Percentiles rank a stretch among this genome's conserved stretches.
phyloP scores from a whole-genome alignment of 1,140 invertebrate species.

The Eumaeus atala region DNA sequence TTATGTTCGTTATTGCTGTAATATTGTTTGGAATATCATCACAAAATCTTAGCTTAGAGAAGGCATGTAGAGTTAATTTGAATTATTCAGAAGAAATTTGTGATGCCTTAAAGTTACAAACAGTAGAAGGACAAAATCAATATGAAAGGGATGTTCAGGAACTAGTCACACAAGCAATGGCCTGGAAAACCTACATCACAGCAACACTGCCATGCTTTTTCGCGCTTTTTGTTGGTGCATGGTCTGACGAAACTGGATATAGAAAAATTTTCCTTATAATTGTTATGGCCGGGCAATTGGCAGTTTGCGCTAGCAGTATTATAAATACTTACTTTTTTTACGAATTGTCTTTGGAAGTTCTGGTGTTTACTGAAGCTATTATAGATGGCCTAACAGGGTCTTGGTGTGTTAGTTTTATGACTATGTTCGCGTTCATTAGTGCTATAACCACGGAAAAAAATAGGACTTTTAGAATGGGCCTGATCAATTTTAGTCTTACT shows the following conservation, averaged over 20 bases:
- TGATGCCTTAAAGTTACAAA: conserved; percentile 40
- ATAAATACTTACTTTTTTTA: conserved; percentile 70
- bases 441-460: conserved; percentile 71
- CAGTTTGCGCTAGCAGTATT: conserved; percentile 61
- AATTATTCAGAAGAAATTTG: conserved; percentile 57
- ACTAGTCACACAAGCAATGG: conserved; percentile 37
- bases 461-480: conserved; percentile 74
- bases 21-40: conserved; percentile 41
- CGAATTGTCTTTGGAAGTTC: conserved; percentile 56
- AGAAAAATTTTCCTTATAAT: conserved; percentile 74
- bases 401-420: conserved; percentile 70
- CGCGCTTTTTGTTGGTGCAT: conserved; percentile 76
- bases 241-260: conserved; percentile 72
- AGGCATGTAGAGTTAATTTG: conserved; percentile 58
- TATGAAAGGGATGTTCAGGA: conserved; percentile 52
- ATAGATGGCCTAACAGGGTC: conserved; percentile 65
- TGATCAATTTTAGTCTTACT: conserved; percentile 72
- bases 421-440: conserved; percentile 74
- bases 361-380: conserved; percentile 26
- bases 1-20: conserved; percentile 34
- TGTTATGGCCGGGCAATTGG: conserved; percentile 45
- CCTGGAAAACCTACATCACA: conserved; percentile 46
- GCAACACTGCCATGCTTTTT: conserved; percentile 73
- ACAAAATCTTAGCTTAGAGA: conserved; percentile 56
- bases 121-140: conserved; percentile 36